Base-by-base conservation (phyloP, 2,797 vertebrate species). In the Pterois miles region DNA sequence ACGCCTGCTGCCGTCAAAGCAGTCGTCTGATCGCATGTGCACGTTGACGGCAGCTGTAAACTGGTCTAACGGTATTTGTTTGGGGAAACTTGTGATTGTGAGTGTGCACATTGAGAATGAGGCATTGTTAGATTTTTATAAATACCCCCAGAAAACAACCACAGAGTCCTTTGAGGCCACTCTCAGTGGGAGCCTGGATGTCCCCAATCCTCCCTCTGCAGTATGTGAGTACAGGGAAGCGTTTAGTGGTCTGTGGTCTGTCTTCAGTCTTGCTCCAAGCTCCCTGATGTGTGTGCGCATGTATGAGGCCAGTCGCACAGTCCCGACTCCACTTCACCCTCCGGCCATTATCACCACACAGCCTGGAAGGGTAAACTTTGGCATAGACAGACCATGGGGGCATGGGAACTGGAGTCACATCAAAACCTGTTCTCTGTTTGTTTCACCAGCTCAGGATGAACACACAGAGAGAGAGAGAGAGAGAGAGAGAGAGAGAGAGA, bases 401-500 rank as follows among this genome's bases (percentile, higher is more conserved):
- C 71, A 79, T 84, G 79, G 76, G 79, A 88, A 78, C 79, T 81
- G 85, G 85, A 86, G 82, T 65, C 84, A 88, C 83, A 86, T 92
- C 89, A 92, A 88, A 92, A 88, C 27, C 23, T 25, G 4, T 36
- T 64, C 72, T 50, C 33, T 29, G 71, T 88, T 84, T 86, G 75
- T 83, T 79, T 87, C 86, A 83, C 43, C 71, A 27, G 73, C 76
- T 74, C 74, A 43, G 64, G 83, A 43, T 77, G 66, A 77, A 74
- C 11, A 53, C 60, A 59, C 62, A 77, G 23, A 62, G 40, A 71
- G 33, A 52, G 6, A 74, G 31, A 71, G 46, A 20, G 22, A 8
- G 54, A 70, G 18, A 65, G n/a, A 58, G 57, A 53, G 25, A 27
- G 57, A 54, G 58, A 74, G 60, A 27, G 52, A 52, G 33, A 52